Conservation (phyloP, 1,140 invertebrate species). For the Hylyphantes graminicola region DNA sequence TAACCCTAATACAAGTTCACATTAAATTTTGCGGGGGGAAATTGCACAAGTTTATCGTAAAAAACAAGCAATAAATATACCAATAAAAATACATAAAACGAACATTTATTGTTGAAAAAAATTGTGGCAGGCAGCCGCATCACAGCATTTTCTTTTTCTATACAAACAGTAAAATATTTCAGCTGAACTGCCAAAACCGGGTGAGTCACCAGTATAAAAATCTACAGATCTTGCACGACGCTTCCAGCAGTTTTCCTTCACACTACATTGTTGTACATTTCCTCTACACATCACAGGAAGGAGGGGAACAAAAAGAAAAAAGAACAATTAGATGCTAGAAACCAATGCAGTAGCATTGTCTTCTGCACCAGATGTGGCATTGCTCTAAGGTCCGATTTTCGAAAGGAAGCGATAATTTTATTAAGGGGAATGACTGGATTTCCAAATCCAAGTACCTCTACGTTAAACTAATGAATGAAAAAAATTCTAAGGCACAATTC, state of each 20-base stretch:
- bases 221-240: slow-evolving; percentile 44
- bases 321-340: slow-evolving; percentile 30
- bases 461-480: too few relatives aligned
- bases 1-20: too few relatives aligned
- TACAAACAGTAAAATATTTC: slow-evolving; percentile 44
- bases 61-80: slow-evolving; percentile 12
- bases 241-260: slow-evolving; percentile 45
- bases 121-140: slow-evolving; percentile 52
- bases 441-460: too few relatives aligned
- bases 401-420: not conserved
- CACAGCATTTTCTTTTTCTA: slow-evolving; percentile 44
- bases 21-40: too few relatives aligned
- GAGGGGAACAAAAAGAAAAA: slow-evolving; percentile 16
- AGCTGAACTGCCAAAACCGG: slow-evolving; percentile 39
- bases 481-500: too few relatives aligned
- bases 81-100: slow-evolving; percentile 43
- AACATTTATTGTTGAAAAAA: slow-evolving; percentile 56
- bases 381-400: slow-evolving; percentile 4
- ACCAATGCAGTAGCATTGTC: slow-evolving; percentile 43
- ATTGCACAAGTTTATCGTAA: too few relatives aligned
- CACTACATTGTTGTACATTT: slow-evolving; percentile 50
- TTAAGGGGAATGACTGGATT: too few relatives aligned
- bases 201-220: slow-evolving; percentile 44
- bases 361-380: slow-evolving; percentile 55
- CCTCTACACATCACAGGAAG: slow-evolving; percentile 32